Evolutionary conservation across 92 coral and sea anemone genomes (phyloP), one percentile per base, ranked within the genome.

Genomic region (Micromussa lordhowensis): DNA sequence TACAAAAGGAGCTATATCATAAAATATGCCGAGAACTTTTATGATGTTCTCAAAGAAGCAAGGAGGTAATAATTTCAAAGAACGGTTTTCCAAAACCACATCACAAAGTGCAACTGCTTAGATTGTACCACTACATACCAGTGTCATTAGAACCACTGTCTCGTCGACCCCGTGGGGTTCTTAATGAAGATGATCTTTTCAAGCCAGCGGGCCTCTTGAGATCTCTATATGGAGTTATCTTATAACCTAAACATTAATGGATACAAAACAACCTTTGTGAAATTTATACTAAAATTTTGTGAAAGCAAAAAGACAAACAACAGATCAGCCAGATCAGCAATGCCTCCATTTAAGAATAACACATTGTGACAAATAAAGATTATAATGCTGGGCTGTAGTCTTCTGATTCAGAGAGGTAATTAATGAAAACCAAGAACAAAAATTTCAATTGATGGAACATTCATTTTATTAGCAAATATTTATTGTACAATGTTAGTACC

Each of bases 161-260:
- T 90, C 99, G 89, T 82, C 96, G 95, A 35, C 94, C 95, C 68
- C 99, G 90, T 22, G 98, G 96, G 81, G 99, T 92, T 48, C 99
- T 97, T 87, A 97, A 87, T 11, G 99, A 97, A 5, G 99, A 97
- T 24, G 99, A 96, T 78, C 99, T 92, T 89, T 97, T 97, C 81
- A 97, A 90, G 18, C 98, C 96, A 61, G 93, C 88, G 5, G 97
- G 95, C 92, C 98, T 89, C 92, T 97, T 95, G 73, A 97, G 89
- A 90, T 97, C 99, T 85, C 97, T 91, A 85, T 97, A 97, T 48
- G 99, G 95, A 13, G 98, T 91, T 38, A 95, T 97, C 96, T 96
- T 95, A 91, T 95, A 95, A 55, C 95, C 99, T 96, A 64, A 26
- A 88, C 38, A 58, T 18, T 21, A 48, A 32, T 57, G 53, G 28